Percentiles rank a stretch among this genome's conserved stretches.
Evolutionary conservation across 2,888 invertebrate genomes (phyloP).

Genomic region (Mesorhabditis spiculigera): DNA sequence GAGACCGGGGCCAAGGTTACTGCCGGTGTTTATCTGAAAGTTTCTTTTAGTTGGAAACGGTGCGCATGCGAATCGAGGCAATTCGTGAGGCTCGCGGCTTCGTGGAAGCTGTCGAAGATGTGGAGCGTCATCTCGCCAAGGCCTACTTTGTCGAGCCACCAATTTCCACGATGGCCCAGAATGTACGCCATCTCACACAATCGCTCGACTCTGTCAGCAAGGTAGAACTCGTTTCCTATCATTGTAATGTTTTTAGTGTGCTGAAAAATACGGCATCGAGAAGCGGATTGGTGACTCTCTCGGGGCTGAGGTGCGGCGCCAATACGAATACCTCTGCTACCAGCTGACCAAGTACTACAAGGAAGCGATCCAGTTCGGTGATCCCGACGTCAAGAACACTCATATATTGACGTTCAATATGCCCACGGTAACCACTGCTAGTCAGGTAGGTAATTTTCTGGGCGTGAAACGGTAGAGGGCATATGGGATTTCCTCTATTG

Average conservation of each 20-base stretch:
- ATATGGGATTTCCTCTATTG: background rate
- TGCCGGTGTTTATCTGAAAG: background rate
- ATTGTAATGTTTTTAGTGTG: background rate
- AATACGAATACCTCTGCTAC: constrained; percentile 1
- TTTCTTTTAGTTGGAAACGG: background rate
- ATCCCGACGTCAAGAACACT: no score
- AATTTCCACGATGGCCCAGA: background rate
- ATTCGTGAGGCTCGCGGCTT: constrained; percentile 6
- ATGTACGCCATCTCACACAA: background rate
- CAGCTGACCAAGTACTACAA: background rate
- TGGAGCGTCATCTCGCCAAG: constrained; percentile 2
- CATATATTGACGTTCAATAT: no score
- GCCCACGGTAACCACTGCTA: no score
- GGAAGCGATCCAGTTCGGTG: background rate
- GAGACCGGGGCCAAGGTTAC: background rate
- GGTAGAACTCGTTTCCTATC: background rate
- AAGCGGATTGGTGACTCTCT: background rate
- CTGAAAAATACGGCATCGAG: background rate
- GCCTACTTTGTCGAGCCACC: background rate
- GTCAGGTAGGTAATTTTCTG: no score
- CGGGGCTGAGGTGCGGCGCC: background rate
- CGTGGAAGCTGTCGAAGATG: background rate
- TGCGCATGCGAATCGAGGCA: background rate
- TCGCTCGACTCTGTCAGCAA: background rate
- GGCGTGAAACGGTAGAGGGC: background rate